These are phyloP conservation scores for Rhizomys pruinosus DNA, from an alignment of 2,113 vertebrate species.

Conservation along the genomic window DNA sequence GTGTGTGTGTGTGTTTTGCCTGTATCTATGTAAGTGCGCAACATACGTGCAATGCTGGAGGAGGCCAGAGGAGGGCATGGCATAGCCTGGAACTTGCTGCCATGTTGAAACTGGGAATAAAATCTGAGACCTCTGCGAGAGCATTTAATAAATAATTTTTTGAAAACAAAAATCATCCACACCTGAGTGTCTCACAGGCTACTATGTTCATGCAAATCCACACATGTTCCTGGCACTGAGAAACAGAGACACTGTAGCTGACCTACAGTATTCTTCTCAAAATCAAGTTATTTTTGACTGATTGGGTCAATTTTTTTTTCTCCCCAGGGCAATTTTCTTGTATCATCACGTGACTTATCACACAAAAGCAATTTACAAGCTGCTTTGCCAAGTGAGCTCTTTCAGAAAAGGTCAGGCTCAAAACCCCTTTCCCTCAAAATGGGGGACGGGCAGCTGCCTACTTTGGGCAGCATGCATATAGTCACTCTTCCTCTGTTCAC, in stretches of 20 bases:
- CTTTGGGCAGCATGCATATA: fast-evolving
- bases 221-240: not conserved
- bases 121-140: no score
- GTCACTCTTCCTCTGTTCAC: not conserved
- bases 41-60: no score
- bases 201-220: not conserved
- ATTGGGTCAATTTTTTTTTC: not conserved
- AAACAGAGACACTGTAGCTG: not conserved
- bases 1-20: no score
- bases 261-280: not conserved
- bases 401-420: not conserved
- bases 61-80: no score
- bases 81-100: no score
- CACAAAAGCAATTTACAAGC: not conserved
- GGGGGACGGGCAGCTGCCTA: not conserved
- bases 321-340: not conserved
- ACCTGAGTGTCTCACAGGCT: no score
- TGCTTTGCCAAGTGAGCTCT: not conserved
- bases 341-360: not conserved
- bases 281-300: not conserved
- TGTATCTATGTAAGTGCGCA: no score
- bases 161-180: no score
- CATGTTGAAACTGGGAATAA: no score
- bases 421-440: not conserved
- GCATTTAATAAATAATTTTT: no score